Evolutionary conservation across 2,888 invertebrate species (phyloP), one percentile per base, ranked within the genome.

Genomic region (Sussaba pulchella): DNA sequence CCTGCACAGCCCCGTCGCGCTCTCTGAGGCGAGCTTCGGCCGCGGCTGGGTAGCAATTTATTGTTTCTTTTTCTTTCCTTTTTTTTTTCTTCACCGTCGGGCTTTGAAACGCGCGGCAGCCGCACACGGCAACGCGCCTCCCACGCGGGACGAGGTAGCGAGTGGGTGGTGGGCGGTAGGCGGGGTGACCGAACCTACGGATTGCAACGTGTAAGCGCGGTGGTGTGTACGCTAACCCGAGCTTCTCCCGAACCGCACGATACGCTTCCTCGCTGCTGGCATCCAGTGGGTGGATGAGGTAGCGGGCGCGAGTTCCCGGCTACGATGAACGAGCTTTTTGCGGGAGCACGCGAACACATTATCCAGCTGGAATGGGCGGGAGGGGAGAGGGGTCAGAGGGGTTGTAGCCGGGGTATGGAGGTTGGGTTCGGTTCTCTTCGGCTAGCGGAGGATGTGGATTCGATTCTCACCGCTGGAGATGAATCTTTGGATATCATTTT

Each of bases 11-110:
- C 85, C 85, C 80, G 83, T 78, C 80, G 71, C 73, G 80, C 57
- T 59, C 69, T 52, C 59, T 73, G 80, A 72, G 77, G 75, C 69
- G 59, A 36, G 52, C 75, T 63, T 21, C 70, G 36, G 66, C 59
- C 26, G 74, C 84, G 81, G 82, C 80, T 85, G 84, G 86, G 86
- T 84, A 85, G 88, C 90, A 89, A 90, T 91, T 91, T 91, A 91
- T 91, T 89, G 89, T 91, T 91, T n/a, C n/a, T n/a, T n/a, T n/a
- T n/a, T n/a, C n/a, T n/a, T n/a, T n/a, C n/a, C n/a, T n/a, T n/a
- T n/a, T n/a, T n/a, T n/a, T n/a, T n/a, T n/a, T n/a, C n/a, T n/a
- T 91, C 87, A 89, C 87, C 83, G 86, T 87, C 86, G 87, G 87
- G 86, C 86, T 86, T 69, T 81, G 66, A 77, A 77, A 73, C 61